These are phyloP conservation scores for Hemichromis elongatus DNA, from an alignment of 2,113 vertebrate species.

Conservation along the genomic window DNA sequence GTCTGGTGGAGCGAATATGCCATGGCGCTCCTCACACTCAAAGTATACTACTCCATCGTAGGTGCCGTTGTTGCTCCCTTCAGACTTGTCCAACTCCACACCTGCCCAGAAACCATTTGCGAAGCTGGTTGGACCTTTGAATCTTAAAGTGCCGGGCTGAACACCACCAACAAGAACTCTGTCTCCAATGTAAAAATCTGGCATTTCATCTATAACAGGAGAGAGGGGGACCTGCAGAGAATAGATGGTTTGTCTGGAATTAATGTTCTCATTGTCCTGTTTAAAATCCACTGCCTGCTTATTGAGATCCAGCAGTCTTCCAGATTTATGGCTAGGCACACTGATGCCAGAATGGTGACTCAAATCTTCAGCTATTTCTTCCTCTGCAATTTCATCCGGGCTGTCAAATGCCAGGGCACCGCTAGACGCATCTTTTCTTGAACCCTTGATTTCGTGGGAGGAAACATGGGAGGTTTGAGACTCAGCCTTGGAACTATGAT, in stretches of 20 bases:
- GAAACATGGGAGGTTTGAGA: conserved; percentile 18
- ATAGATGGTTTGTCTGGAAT: conserved; percentile 32
- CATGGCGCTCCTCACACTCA: conserved; percentile 81
- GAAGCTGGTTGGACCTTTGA: conserved; percentile 89
- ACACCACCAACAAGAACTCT: conserved; percentile 86
- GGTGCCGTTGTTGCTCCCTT: conserved; percentile 91
- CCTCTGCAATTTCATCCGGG: conserved; percentile 62
- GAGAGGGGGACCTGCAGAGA: conserved; percentile 14
- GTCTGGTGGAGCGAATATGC: conserved; percentile 92
- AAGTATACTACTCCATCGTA: conserved; percentile 87
- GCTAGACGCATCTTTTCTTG: background rate
- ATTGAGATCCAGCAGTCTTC: conserved; percentile 72
- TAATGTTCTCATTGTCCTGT: conserved; percentile 40
- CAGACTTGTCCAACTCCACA: conserved; percentile 88
- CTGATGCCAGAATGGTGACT: conserved; percentile 70
- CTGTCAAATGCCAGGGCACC: conserved; percentile 37
- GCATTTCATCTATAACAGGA: conserved; percentile 66
- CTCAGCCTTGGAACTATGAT: conserved; percentile 29
- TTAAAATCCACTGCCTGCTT: conserved; percentile 65
- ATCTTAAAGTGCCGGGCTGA: conserved; percentile 86
- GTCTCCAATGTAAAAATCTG: conserved; percentile 80
- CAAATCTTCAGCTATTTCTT: conserved; percentile 80
- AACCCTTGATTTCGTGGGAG: conserved; percentile 28
- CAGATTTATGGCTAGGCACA: conserved; percentile 63
- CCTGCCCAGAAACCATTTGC: conserved; percentile 94